phyloP scores from a whole-genome alignment of 2,888 invertebrate genomes.

The Diadegma fenestrale region DNA sequence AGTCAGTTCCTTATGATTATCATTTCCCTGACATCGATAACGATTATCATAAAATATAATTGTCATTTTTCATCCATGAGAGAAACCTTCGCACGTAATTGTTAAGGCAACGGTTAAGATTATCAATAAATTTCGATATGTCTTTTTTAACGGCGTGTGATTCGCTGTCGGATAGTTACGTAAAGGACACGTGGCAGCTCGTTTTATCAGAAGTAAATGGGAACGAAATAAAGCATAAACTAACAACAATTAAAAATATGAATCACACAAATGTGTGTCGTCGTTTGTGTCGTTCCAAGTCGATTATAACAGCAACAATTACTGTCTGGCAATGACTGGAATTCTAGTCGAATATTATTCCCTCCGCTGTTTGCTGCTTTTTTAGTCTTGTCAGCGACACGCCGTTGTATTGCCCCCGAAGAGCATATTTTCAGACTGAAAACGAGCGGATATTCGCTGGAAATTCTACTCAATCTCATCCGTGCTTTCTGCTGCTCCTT shows the following conservation, averaged over 20 bases:
- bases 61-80: not conserved
- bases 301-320: slow-evolving; percentile 47
- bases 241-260: slow-evolving; percentile 1
- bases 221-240: not conserved
- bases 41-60: not conserved
- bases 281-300: slow-evolving; percentile 10
- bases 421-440: not conserved
- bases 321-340: slow-evolving; percentile 39
- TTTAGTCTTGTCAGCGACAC: not conserved
- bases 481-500: not conserved
- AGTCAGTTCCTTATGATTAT: not conserved
- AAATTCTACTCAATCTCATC: not conserved
- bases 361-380: not conserved
- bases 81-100: not conserved
- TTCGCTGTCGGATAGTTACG: not conserved
- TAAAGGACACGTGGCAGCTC: slow-evolving; percentile 5
- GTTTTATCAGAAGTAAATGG: not conserved
- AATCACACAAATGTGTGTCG: slow-evolving; percentile 18
- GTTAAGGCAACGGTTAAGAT: not conserved
- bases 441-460: not conserved
- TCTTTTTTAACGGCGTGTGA: not conserved
- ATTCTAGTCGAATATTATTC: not conserved
- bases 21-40: not conserved
- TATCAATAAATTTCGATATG: not conserved
- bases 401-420: not conserved